Evolutionary conservation across 2,113 vertebrate species (phyloP).

Genomic region (Tor tambroides): DNA sequence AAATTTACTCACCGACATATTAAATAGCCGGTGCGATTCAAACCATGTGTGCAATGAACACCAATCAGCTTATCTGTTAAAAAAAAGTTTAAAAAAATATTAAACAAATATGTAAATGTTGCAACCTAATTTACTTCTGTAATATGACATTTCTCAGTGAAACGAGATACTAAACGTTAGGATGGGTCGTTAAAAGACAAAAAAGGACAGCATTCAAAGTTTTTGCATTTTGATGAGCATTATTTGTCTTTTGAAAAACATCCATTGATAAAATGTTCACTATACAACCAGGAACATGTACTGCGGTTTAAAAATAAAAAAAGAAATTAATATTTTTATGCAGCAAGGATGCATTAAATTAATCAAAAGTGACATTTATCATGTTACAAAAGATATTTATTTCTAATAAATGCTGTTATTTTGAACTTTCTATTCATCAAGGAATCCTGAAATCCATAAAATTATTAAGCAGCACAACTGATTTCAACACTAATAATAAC

Average conservation of each 20-base stretch:
- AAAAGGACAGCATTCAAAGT: too few relatives aligned
- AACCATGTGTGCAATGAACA: slow-evolving; percentile 92
- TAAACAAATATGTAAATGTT: background rate
- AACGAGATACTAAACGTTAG: background rate
- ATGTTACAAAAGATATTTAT: background rate
- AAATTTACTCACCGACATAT: slow-evolving; percentile 83
- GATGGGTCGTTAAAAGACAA: too few relatives aligned
- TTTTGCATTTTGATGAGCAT: too few relatives aligned
- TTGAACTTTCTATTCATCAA: background rate
- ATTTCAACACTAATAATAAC: background rate
- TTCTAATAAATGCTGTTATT: background rate
- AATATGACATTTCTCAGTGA: background rate
- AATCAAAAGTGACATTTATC: background rate
- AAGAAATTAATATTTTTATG: background rate
- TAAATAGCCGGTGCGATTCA: slow-evolving; percentile 93
- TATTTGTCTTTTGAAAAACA: background rate
- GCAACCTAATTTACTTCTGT: background rate
- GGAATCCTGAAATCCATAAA: background rate
- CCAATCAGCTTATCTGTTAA: slow-evolving; percentile 88
- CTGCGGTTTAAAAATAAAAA: too few relatives aligned
- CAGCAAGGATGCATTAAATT: background rate
- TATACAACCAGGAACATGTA: too few relatives aligned
- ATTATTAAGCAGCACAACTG: background rate
- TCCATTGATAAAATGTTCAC: too few relatives aligned
- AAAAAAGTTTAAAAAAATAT: background rate